A percentile compares a stretch with the other conserved stretches of the same genome.
Evolutionary conservation across 2,888 invertebrate species (phyloP).

Genomic region (Biston stratarius): DNA sequence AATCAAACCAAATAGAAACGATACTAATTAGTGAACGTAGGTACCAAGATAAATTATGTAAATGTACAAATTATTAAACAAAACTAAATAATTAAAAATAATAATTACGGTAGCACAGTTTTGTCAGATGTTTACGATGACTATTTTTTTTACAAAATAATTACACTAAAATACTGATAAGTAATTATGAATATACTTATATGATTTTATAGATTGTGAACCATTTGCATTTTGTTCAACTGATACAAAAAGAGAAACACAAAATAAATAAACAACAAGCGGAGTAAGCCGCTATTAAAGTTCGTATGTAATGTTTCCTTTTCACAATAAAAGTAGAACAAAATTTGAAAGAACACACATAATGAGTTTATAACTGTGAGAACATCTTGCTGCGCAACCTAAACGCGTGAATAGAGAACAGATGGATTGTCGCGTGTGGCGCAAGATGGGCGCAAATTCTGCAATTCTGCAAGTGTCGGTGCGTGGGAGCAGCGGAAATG

Average conservation of each 20-base stretch:
- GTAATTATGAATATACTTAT: no score
- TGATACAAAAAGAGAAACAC: neutral
- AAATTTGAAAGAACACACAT: conserved; percentile 51
- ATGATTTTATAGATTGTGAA: no score
- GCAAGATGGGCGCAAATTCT: conserved; percentile 74
- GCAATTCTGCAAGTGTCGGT: conserved; percentile 72
- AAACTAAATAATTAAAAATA: no score
- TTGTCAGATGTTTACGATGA: no score
- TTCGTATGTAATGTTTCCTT: neutral
- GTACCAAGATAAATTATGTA: no score
- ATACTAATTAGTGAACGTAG: no score
- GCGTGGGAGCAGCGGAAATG: conserved; percentile 60
- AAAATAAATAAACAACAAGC: neutral
- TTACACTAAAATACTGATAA: no score
- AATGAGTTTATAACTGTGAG: conserved; percentile 56
- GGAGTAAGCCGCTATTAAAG: neutral
- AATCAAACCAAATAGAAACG: no score
- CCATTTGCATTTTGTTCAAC: neutral
- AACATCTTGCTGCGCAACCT: conserved; percentile 53
- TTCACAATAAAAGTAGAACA: conserved; percentile 42
- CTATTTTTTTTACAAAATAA: no score
- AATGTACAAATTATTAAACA: no score
- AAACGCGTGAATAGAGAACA: conserved; percentile 54
- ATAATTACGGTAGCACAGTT: no score
- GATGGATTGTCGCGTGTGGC: conserved; percentile 52